These are phyloP conservation scores for Ispidina picta DNA, from an alignment of 2,797 vertebrate genomes.

Conservation along the genomic window DNA sequence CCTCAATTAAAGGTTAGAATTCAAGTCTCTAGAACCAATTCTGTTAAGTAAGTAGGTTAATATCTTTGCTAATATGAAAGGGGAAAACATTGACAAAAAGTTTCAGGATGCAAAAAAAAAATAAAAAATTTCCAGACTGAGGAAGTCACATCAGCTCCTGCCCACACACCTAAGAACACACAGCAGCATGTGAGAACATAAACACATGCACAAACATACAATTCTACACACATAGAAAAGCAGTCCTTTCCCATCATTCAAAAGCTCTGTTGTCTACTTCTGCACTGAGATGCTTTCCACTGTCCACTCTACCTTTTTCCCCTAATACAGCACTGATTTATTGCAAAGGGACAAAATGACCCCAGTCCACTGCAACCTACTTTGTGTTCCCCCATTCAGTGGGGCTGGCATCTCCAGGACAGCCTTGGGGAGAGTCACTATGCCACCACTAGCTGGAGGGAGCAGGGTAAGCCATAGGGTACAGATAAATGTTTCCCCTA, in stretches of 20 bases:
- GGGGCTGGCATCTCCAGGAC: not conserved
- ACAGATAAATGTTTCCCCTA: not conserved
- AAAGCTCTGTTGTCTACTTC: not conserved
- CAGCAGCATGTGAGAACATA: not conserved
- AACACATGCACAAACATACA: not conserved
- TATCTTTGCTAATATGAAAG: not conserved
- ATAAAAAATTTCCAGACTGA: not conserved
- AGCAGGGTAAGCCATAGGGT: not conserved
- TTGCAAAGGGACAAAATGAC: not conserved
- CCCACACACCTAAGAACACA: not conserved
- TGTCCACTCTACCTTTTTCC: not conserved
- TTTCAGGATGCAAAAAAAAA: not conserved
- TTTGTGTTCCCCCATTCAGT: not conserved
- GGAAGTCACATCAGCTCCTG: not conserved
- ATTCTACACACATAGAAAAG: not conserved
- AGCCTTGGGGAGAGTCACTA: not conserved
- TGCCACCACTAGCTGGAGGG: accelerated
- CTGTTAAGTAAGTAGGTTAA: not conserved
- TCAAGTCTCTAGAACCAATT: not conserved
- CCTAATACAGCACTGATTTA: not conserved
- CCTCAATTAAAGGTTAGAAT: not conserved
- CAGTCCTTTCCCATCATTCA: not conserved
- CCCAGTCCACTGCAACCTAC: not conserved
- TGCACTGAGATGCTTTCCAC: not conserved
- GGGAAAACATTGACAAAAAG: not conserved